A percentile compares a stretch with the other conserved stretches of the same genome.
These are phyloP conservation scores for Onychostoma macrolepis DNA, from an alignment of 2,113 vertebrate species.

Conservation along the genomic window DNA sequence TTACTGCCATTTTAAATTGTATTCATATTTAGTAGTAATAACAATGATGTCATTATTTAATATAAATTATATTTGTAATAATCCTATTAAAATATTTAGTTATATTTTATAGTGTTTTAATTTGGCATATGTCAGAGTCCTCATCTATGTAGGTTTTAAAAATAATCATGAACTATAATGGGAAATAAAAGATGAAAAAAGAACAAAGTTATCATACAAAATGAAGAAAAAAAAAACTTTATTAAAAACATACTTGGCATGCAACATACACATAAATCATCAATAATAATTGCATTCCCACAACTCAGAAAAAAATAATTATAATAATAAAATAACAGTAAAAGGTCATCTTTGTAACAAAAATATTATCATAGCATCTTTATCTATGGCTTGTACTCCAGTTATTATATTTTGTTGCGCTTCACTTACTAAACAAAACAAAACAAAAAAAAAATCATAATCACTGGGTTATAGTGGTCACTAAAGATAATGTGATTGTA, in stretches of 20 bases:
- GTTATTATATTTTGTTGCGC: conserved; percentile 13
- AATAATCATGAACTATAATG: not conserved
- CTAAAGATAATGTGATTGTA: not conserved
- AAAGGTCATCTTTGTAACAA: conserved; percentile 8
- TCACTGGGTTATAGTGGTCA: not conserved
- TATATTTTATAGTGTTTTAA: not conserved
- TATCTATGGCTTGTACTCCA: conserved; percentile 58
- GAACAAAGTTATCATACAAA: conserved; percentile 9
- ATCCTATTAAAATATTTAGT: not conserved
- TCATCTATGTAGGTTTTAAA: no score
- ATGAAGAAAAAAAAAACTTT: not conserved
- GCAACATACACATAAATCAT: conserved; percentile 6
- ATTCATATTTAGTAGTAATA: not conserved
- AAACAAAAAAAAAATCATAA: conserved; percentile 13
- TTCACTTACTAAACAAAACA: not conserved
- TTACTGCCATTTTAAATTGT: not conserved
- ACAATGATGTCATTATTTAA: not conserved
- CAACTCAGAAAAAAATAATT: not conserved
- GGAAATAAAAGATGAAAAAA: not conserved
- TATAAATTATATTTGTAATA: not conserved
- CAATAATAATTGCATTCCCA: not conserved
- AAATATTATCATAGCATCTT: conserved; percentile 30
- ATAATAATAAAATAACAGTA: no score
- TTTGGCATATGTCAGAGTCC: no score
- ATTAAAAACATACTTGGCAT: conserved; percentile 13